These are phyloP conservation scores for Acrocera orbiculus DNA, from an alignment of 2,888 invertebrate species.

Conservation along the genomic window DNA sequence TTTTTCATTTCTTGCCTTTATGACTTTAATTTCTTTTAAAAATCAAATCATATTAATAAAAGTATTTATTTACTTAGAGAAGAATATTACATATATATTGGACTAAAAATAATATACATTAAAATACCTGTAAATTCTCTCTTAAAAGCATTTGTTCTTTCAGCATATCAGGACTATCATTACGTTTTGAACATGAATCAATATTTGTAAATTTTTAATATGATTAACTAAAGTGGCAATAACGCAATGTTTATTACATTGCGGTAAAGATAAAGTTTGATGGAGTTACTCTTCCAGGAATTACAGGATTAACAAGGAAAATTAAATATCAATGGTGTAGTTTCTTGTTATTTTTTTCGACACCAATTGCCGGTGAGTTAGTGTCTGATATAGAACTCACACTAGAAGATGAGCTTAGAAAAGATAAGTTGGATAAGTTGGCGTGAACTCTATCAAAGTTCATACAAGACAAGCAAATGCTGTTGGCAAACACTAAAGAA, in stretches of 20 bases:
- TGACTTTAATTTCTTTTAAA: conserved; percentile 38
- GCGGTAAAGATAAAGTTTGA: conserved; percentile 17
- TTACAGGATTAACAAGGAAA: no score
- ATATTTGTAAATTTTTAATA: conserved; percentile 28
- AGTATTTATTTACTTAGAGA: neutral
- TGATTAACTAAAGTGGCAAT: conserved; percentile 30
- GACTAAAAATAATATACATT: neutral
- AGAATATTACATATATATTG: neutral
- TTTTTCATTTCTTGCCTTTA: conserved; percentile 63
- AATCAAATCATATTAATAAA: neutral
- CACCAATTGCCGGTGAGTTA: conserved; percentile 27
- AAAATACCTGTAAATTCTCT: conserved; percentile 20
- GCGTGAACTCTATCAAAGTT: no score
- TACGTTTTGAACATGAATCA: conserved; percentile 31
- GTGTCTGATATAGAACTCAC: conserved; percentile 35
- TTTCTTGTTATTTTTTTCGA: conserved; percentile 22
- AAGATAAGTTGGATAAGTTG: no score
- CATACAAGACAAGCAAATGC: no score
- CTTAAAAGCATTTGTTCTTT: conserved; percentile 27
- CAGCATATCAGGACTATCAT: conserved; percentile 30
- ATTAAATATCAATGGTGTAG: no score
- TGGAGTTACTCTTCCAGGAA: no score
- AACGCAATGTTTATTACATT: conserved; percentile 29
- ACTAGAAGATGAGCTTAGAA: no score
- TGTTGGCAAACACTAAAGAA: no score